phyloP scores from a whole-genome alignment of 2,797 vertebrate species.

The Bradypus variegatus region DNA sequence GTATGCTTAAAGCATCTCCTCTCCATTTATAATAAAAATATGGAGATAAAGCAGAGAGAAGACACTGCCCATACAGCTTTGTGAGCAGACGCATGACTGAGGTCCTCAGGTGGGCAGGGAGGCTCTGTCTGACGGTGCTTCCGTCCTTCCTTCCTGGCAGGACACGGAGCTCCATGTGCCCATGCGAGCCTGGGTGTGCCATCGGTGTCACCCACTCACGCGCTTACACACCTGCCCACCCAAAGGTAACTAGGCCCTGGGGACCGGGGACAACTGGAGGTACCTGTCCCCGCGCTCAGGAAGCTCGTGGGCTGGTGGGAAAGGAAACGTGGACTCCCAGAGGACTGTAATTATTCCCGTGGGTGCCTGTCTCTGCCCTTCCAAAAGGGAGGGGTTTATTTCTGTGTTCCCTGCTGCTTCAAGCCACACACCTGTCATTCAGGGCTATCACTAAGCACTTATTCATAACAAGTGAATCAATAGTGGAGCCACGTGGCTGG shows the following conservation, averaged over 20 bases:
- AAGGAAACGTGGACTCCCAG: not conserved
- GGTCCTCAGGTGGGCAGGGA: not conserved
- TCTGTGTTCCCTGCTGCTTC: not conserved
- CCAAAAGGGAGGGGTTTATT: not conserved
- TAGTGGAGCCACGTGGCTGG: not conserved
- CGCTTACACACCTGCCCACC: not conserved
- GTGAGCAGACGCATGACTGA: not conserved
- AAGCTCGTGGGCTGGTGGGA: not conserved
- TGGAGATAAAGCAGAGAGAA: not conserved
- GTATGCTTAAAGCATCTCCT: not conserved
- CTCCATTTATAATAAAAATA: not conserved
- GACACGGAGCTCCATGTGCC: not conserved
- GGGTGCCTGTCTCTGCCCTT: not conserved
- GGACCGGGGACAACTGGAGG: not conserved
- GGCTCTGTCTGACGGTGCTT: not conserved
- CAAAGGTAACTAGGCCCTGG: not conserved
- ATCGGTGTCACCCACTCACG: too few species aligned
- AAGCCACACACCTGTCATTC: not conserved
- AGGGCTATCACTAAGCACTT: not conserved
- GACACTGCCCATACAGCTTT: rapidly evolving
- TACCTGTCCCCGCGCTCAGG: not conserved
- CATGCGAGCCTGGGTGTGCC: not conserved
- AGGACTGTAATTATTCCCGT: too few species aligned
- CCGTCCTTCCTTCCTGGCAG: not conserved
- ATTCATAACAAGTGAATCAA: not conserved